Base-by-base conservation (phyloP, 1,140 invertebrate species). In the Trichomalopsis sarcophagae region DNA sequence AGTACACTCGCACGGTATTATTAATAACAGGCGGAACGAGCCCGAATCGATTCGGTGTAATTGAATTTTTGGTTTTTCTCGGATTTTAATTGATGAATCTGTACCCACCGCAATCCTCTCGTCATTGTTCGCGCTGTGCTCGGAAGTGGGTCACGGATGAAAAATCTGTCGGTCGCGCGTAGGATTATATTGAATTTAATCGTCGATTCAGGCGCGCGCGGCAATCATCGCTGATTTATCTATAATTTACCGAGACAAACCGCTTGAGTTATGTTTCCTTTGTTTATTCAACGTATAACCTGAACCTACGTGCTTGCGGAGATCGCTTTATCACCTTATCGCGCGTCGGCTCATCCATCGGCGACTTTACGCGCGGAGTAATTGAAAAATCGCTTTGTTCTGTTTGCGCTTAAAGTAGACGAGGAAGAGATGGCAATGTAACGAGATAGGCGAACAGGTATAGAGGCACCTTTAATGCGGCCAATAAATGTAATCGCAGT, bases 401-500 rank as follows among this genome's bases (percentile, higher is more conserved):
- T 75, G 66, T 74, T 55, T 62, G 55, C 33, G 33, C 23, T 23
- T 7, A 73, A 82, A 82, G 55, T 62, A 62, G 3, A 17, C 14
- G 17, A 62, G 14, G 55, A 50, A 5, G n/a, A 4, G 7, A 7
- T 50, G 2, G 66, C 23, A 50, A 73, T 47, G 14, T 73, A 62
- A 75, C 55, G 55, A 62, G 13, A 55, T 9, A 62, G 13, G 55
- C 17, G 4, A 44, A 75, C 10, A 11, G 1, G 40, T 2, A 7
- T 17, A 47, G 7, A 23, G 7, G n/a, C 44, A 66, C 33, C 73
- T 75, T 76, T 82, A 76, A 66, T 82, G 33, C 36, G 21, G 66
- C 21, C 17, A 84, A 84, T 78, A 84, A 55, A 84, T 71, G 75
- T 78, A 84, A 71, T 27, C 47, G 77, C 77, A 79, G 50, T 84